Base-by-base conservation (phyloP, 2,888 invertebrate species). In the Tromatobia lineatoria region DNA sequence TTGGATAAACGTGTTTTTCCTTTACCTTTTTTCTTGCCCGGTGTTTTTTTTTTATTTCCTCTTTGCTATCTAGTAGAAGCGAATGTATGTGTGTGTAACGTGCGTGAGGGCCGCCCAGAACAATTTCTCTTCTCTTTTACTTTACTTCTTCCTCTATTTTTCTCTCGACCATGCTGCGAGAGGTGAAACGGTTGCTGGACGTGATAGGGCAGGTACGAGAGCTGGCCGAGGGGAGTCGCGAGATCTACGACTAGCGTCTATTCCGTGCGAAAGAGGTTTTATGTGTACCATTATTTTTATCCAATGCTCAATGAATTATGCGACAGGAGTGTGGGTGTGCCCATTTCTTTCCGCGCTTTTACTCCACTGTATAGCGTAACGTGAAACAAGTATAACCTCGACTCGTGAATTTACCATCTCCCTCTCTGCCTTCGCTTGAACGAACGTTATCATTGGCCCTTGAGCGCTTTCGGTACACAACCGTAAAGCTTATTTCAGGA, bases 291-390 rank as follows among this genome's bases (percentile, higher is more conserved):
- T 91, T 91, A 91, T 91, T 91, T 90, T 88, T 83, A 88, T 87
- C 88, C 89, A 89, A 90, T 89, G 89, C 85, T 86, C 90, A 85
- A 89, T 90, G 89, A 91, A 90, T 90, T 90, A 90, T 90, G 88
- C 81, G 81, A 64, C 64, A 78, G 64, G 78, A 54, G 50, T 25
- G 50, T 47, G 23, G 15, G 45, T 7, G 25, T 2, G 45, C 18
- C 13, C 47, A 38, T 47, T 67, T 50, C 23, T 57, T 70, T 29
- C 78, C 61, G n/a, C 42, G n/a, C 47, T 47, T 67, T 82, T 75
- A 73, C 76, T 78, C 34, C 2, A 38, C 54, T 29, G 34, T 34
- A 54, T 38, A 15, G 59, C 29, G 15, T 25, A 25, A 42, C 25
- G 57, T 15, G 57, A n/a, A 71, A 71, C 54, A 38, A 42, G 18